These are phyloP conservation scores for Lathronympha strigana DNA, from an alignment of 2,888 invertebrate genomes.

Conservation along the genomic window DNA sequence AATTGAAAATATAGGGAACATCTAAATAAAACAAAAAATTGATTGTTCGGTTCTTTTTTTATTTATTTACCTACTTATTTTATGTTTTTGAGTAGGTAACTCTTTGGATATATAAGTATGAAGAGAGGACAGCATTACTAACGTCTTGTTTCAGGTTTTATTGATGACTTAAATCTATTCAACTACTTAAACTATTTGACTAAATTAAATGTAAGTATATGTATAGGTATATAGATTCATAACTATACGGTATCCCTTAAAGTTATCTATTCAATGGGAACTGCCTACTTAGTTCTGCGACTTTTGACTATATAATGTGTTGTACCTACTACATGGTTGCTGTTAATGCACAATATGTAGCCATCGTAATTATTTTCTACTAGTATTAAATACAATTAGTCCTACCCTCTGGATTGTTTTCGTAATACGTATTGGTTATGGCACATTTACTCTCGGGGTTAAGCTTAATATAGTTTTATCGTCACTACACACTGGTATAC, in stretches of 20 bases:
- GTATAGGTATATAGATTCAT: constrained; percentile 8
- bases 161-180: constrained; percentile 25
- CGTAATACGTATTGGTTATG: constrained; percentile 25
- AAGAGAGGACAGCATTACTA: neutral
- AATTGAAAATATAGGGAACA: no score
- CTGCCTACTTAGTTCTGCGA: constrained; percentile 22
- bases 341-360: constrained; percentile 5
- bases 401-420: constrained; percentile 12
- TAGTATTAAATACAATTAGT: constrained; percentile 17
- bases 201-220: constrained; percentile 9
- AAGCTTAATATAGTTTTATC: constrained; percentile 3
- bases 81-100: neutral
- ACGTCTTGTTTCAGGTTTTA: constrained; percentile 8
- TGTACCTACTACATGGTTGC: constrained; percentile 22
- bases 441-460: constrained; percentile 16
- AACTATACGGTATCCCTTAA: constrained; percentile 16
- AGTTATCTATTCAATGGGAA: constrained; percentile 18
- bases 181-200: constrained; percentile 22
- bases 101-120: neutral
- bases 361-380: constrained; percentile 15
- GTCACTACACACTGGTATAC: constrained; percentile 5
- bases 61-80: no score
- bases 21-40: no score
- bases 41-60: no score
- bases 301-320: constrained; percentile 26